Percentiles rank a stretch among this genome's conserved stretches.
phyloP scores from a whole-genome alignment of 2,888 invertebrate genomes.

The Rhaphigaster nebulosa region DNA sequence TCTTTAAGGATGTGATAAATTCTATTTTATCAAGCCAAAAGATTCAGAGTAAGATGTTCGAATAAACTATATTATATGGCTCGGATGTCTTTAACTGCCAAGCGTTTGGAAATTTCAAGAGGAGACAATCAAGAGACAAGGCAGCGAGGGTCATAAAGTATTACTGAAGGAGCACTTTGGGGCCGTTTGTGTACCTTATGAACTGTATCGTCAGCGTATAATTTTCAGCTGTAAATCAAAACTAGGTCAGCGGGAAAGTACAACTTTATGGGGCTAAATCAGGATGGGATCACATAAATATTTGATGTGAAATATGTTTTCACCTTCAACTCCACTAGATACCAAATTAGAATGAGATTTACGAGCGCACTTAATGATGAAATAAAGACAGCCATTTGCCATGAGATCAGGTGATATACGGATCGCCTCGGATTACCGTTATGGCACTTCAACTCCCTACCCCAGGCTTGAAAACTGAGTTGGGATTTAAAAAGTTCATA shows the following conservation, averaged over 20 bases:
- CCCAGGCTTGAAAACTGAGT: background rate
- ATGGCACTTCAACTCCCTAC: background rate
- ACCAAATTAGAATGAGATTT: background rate
- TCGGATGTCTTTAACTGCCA: background rate
- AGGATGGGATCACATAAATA: background rate
- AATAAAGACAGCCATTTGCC: background rate
- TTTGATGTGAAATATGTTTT: background rate
- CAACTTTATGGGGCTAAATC: background rate
- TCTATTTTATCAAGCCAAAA: background rate
- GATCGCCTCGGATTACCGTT: background rate
- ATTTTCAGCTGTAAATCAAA: slow-evolving; percentile 38
- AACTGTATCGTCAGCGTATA: background rate
- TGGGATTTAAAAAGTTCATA: background rate
- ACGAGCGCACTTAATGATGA: background rate
- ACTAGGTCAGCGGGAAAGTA: background rate
- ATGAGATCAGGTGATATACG: background rate
- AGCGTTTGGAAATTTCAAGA: background rate
- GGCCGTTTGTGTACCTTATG: background rate
- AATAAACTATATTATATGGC: background rate
- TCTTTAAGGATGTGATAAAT: background rate
- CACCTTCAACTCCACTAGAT: background rate
- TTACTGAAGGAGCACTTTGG: background rate
- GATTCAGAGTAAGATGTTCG: background rate
- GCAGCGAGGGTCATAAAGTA: background rate
- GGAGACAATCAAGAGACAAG: background rate